Evolutionary conservation across 2,113 vertebrate species (phyloP), one percentile per base, ranked within the genome.

Genomic region (Salvelinus sp.): DNA sequence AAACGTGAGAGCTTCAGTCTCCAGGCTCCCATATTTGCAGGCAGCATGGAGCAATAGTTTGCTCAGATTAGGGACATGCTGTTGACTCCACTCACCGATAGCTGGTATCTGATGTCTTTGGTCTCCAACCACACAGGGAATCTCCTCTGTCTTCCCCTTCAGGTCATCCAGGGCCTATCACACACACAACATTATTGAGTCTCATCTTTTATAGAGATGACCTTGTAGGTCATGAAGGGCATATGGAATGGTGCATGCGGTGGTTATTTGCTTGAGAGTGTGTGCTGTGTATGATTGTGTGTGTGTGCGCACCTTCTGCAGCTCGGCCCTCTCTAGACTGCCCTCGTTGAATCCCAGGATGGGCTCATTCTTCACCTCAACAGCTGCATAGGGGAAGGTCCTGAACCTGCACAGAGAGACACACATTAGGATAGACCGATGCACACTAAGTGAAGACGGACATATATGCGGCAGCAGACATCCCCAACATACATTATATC

Each of bases 51-150:
- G 62, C 38, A 50, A 66, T 54, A 30, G 47, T 57, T 67, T 68
- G 47, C 47, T 30, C 62, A 50, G 62, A 50, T 18, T 28, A 28
- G 62, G 14, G 38, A 44, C 38, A 25, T 27, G 14, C n/a, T 58
- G 54, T 25, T 67, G 28, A 62, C 25, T 65, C 6, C 14, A 93
- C 97, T 95, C 90, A 99, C 98, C 77, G 94, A 98, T 14, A 95
- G 76, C 90, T 99, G 98, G 82, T 96, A 98, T 83, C 74, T 87
- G 86, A 99, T 78, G 0, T 95, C 88, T 0, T 87, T 76, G 0
- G 97, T 99, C 96, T 2, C 96, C 98, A 0, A 99, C 88, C 77
- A 99, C 94, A 0, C 97, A 99, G 0, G 97, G 97, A 80, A 99
- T 90, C 77, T 95, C 92, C 88, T 98, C 97, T 0, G 94, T 99